A percentile compares a stretch with the other conserved stretches of the same genome.
Conservation (phyloP, 53 echinoderm and acorn worm species). For the Luidia sarsii region DNA sequence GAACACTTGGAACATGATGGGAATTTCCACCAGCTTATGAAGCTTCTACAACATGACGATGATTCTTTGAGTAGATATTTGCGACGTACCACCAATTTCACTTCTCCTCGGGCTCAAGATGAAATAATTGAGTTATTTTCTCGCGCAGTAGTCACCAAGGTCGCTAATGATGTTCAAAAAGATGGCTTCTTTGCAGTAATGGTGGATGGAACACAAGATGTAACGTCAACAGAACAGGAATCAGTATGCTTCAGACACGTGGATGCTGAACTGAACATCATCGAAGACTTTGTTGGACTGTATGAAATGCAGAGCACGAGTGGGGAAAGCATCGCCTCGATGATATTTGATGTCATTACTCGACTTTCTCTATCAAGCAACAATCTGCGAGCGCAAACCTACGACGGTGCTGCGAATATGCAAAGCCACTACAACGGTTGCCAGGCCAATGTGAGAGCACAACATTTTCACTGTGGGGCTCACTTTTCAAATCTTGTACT, state of each 20-base stretch:
- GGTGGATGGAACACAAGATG: constrained; percentile 61
- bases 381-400: constrained; percentile 54
- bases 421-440: constrained; percentile 42
- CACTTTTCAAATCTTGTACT: constrained; percentile 37
- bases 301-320: constrained; percentile 22
- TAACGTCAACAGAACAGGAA: constrained; percentile 33
- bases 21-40: too few species aligned
- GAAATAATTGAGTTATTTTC: too few species aligned
- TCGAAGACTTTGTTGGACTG: constrained; percentile 53
- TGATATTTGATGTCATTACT: constrained; percentile 31
- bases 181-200: constrained; percentile 35
- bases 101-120: too few species aligned
- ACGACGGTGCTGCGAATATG: constrained; percentile 65
- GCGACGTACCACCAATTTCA: too few species aligned
- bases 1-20: too few species aligned
- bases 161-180: too few species aligned
- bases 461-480: constrained; percentile 37
- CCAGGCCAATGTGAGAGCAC: constrained; percentile 37
- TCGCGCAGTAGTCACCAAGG: too few species aligned
- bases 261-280: constrained; percentile 23
- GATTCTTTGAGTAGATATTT: too few species aligned
- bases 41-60: too few species aligned
- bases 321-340: constrained; percentile 22
- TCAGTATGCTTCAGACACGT: constrained; percentile 47
- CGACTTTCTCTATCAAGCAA: constrained; percentile 30